Base-by-base conservation (phyloP, 2,797 vertebrate species). In the Poeciliopsis presidionis region DNA sequence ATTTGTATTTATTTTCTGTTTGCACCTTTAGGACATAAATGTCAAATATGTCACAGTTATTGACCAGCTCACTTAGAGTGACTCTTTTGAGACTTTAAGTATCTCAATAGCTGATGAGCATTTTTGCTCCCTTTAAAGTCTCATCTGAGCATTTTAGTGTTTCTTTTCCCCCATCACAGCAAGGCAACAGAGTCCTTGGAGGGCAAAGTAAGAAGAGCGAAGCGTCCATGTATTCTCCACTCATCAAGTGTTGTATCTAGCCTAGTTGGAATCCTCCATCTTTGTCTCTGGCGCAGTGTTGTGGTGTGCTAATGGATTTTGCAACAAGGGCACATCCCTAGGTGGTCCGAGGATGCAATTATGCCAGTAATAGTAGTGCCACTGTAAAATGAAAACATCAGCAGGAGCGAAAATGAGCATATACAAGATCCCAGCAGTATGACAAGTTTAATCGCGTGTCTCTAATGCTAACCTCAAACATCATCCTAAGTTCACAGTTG, bases 301-400 rank as follows among this genome's bases (percentile, higher is more conserved):
- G 88, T 87, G 84, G 80, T 77, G 85, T 72, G 83, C 78, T 94
- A 91, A 94, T 93, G 92, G 92, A 87, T 92, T 94, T 84, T 86
- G 81, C 89, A 90, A 91, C 89, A 91, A 91, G 90, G 89, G 84
- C 49, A 61, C 79, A 90, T 89, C 92, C 91, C 88, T 88, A 81
- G 87, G 90, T 45, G 65, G 78, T 92, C 90, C 91, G 77, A 92
- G 90, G 93, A 93, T 89, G 87, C 91, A 93, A 94, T 94, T 93
- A 93, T 86, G 86, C 76, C 20, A 7, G 80, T 93, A 90, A 93
- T 91, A 84, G 92, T 71, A 71, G 84, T 75, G 80, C 82, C 79
- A 77, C 79, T 75, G 81, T 76, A 87, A 92, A 92, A 92, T 91
- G 84, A 93, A 92, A 90, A 86, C 88, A 91, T 90, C 90, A 91